Conservation (phyloP, 2,888 invertebrate species). For the Protonemura montana region DNA sequence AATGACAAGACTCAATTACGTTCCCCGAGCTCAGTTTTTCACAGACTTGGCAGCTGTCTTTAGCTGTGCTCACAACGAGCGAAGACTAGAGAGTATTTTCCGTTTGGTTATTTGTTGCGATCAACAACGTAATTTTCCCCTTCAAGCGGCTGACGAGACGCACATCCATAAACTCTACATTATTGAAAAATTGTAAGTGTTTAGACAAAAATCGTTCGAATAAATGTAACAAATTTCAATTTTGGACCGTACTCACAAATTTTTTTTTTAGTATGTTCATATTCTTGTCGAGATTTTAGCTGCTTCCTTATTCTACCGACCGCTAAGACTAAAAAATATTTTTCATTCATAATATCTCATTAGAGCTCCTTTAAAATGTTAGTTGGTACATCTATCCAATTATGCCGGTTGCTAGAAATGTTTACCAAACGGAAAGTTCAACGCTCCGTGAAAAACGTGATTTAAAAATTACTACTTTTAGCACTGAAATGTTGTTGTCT, state of each 20-base stretch:
- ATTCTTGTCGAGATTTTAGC: neutral
- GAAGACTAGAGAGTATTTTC: neutral
- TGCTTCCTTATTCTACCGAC: neutral
- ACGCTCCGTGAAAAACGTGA: neutral
- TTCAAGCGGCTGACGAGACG: neutral
- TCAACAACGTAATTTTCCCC: neutral
- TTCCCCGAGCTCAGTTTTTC: neutral
- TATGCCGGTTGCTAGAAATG: neutral
- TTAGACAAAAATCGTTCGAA: too few species aligned
- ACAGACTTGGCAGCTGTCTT: neutral
- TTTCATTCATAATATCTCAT: neutral
- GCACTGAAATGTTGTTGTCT: neutral
- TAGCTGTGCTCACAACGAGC: neutral
- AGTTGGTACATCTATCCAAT: neutral
- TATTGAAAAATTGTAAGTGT: neutral
- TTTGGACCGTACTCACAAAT: neutral
- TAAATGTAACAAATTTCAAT: too few species aligned
- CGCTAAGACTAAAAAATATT: neutral
- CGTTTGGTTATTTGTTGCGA: neutral
- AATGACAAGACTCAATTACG: slow-evolving; percentile 12
- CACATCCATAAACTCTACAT: neutral
- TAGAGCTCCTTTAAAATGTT: neutral
- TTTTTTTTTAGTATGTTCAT: neutral
- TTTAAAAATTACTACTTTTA: neutral
- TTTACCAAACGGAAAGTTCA: neutral